These are phyloP conservation scores for Agrypnia vestita DNA, from an alignment of 1,140 invertebrate genomes.

Conservation along the genomic window DNA sequence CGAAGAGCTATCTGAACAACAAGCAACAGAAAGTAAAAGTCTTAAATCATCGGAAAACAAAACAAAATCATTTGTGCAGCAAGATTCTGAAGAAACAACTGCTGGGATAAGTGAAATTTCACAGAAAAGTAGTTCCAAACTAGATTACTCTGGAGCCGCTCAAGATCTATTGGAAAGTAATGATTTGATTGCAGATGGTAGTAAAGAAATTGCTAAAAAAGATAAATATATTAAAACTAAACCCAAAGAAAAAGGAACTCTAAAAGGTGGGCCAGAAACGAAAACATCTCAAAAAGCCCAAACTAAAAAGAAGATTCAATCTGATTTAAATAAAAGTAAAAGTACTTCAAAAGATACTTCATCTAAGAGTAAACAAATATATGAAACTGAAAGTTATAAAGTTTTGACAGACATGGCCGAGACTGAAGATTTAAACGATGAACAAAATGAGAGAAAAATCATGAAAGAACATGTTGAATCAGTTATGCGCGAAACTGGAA, in stretches of 20 bases:
- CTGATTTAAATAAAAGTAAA: conserved; percentile 34
- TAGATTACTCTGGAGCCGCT: conserved; percentile 15
- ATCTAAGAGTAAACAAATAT: conserved; percentile 60
- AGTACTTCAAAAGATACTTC: conserved; percentile 24
- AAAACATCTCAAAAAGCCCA: conserved; percentile 30
- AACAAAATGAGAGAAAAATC: conserved; percentile 39
- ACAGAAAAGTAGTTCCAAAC: conserved; percentile 40
- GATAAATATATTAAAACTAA: conserved; percentile 4
- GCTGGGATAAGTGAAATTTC: conserved; percentile 55
- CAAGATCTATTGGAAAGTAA: conserved; percentile 4
- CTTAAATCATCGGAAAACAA: conserved; percentile 36
- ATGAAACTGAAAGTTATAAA: conserved; percentile 72
- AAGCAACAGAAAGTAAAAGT: conserved; percentile 37
- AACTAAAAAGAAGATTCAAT: conserved; percentile 49
- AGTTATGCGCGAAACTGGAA: conserved; percentile 42
- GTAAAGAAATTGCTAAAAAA: background rate
- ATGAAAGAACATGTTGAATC: conserved; percentile 49
- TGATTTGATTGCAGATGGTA: no score
- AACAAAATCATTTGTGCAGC: conserved; percentile 47
- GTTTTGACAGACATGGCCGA: conserved; percentile 66
- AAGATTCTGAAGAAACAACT: conserved; percentile 58
- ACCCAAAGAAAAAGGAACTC: conserved; percentile 47
- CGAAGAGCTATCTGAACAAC: conserved; percentile 45
- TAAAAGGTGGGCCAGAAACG: conserved; percentile 51
- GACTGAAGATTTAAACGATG: conserved; percentile 62